Conservation (phyloP, 2,888 invertebrate genomes). For the Formica aserva region DNA sequence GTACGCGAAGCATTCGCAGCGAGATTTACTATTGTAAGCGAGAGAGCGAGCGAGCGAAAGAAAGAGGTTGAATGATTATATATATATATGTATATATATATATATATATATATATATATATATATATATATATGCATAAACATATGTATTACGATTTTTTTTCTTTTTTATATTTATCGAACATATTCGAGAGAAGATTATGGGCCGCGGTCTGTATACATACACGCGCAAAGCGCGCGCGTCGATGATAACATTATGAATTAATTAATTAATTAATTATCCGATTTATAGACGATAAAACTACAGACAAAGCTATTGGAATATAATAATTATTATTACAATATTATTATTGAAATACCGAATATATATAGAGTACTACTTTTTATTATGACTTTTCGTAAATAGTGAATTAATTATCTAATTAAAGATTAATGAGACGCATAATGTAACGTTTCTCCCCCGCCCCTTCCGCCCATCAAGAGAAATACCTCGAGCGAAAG, state of each 20-base stretch:
- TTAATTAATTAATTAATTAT: conserved; percentile 73
- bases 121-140: conserved; percentile 76
- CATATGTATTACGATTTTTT: conserved; percentile 72
- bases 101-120: conserved; percentile 74
- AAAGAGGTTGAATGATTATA: conserved; percentile 73
- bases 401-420: conserved; percentile 80
- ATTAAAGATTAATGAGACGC: conserved; percentile 79
- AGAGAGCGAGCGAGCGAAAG: conserved; percentile 46
- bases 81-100: conserved; percentile 71
- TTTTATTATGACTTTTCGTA: conserved; percentile 82
- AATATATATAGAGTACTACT: conserved; percentile 78
- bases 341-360: conserved; percentile 78
- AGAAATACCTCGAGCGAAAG: conserved; percentile 18
- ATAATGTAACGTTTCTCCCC: conserved; percentile 68
- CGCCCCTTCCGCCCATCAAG: conserved; percentile 31
- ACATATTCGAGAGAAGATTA: conserved; percentile 58
- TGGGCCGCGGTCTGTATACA: conserved; percentile 67
- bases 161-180: conserved; percentile 74
- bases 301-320: conserved; percentile 73
- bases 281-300: conserved; percentile 71
- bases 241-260: conserved; percentile 67
- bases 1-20: conserved; percentile 76
- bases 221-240: conserved; percentile 6
- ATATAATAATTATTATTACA: conserved; percentile 75
- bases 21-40: conserved; percentile 79